A percentile compares a stretch with the other conserved stretches of the same genome.
These are phyloP conservation scores for Syndactyla subalaris DNA, from an alignment of 2,797 vertebrate genomes.

Conservation along the genomic window DNA sequence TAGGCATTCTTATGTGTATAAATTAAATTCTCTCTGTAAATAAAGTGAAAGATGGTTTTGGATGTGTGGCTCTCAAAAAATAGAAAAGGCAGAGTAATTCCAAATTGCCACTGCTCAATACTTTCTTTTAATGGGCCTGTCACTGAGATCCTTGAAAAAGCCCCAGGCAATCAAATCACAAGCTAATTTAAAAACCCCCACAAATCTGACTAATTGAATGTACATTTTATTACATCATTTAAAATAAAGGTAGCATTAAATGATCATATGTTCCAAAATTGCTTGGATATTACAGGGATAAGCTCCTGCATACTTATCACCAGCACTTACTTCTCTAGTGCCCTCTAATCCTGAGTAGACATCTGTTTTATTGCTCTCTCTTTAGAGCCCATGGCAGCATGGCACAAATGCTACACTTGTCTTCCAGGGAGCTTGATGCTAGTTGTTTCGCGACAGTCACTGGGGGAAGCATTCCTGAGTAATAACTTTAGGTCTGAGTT, in stretches of 20 bases:
- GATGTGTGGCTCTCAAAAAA: neutral
- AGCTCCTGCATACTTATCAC: neutral
- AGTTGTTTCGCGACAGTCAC: neutral
- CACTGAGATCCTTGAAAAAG: neutral
- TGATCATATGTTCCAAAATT: neutral
- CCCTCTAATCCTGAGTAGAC: neutral
- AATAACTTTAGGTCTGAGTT: neutral
- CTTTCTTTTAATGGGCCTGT: neutral
- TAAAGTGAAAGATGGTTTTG: neutral
- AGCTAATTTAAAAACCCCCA: neutral
- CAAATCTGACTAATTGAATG: neutral
- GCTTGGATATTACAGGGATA: neutral
- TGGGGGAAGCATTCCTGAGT: neutral
- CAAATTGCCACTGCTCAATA: neutral
- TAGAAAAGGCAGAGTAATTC: neutral
- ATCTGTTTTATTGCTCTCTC: constrained; percentile 1
- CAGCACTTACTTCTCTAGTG: neutral
- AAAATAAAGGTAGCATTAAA: constrained; percentile 5
- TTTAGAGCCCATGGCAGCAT: neutral
- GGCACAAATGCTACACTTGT: neutral
- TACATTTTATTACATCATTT: neutral
- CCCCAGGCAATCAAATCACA: neutral
- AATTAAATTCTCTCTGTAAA: neutral
- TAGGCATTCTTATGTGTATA: neutral
- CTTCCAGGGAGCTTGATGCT: neutral